Base-by-base conservation (phyloP, 2,888 invertebrate species). In the Formica aserva region DNA sequence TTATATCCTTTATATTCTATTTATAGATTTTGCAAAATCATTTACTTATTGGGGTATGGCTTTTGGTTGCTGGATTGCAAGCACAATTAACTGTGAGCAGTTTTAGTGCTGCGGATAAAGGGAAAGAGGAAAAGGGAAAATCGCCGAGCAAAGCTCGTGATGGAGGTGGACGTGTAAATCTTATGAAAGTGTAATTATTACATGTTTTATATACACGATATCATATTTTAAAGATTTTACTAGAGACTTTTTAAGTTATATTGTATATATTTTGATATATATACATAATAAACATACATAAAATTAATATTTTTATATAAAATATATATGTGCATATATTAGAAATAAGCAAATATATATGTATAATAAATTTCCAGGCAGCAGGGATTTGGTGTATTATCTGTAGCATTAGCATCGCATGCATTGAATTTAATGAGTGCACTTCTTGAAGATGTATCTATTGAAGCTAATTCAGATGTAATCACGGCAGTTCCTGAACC, bases 341-440 rank as follows among this genome's bases (percentile, higher is more conserved):
- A 52, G 18, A 48, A 48, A 48, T n/a, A 52, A n/a, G n/a, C n/a
- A 52, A n/a, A 52, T 2, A 52, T 52, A 52, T 41, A 15, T 66
- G 0, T 8, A n/a, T 65, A 32, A n/a, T 3, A 75, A 13, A 45
- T 26, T 60, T 15, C 55, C 93, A 97, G 97, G 93, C 98, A 97
- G 95, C 98, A 98, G 95, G 98, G 98, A 48, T 97, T 98, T 88
- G 98, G 98, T 76, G 98, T 98, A 3, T 96, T 98, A 15, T 98
- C 98, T 92, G 98, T 98, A 29, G 98, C 98, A 0, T 96, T 99
- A 76, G 98, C 98, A 18, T 97, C 97, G 35, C 97, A 98, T 87
- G 97, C 98, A 84, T 96, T 98, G n/a, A 96, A 97, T 41, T 95
- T 98, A 93, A 95, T 97, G 93, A 96, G 97, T 48, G 96, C 97